Evolutionary conservation across 1,140 invertebrate genomes (phyloP), one percentile per base, ranked within the genome.

Genomic region (Thrips palmi): DNA sequence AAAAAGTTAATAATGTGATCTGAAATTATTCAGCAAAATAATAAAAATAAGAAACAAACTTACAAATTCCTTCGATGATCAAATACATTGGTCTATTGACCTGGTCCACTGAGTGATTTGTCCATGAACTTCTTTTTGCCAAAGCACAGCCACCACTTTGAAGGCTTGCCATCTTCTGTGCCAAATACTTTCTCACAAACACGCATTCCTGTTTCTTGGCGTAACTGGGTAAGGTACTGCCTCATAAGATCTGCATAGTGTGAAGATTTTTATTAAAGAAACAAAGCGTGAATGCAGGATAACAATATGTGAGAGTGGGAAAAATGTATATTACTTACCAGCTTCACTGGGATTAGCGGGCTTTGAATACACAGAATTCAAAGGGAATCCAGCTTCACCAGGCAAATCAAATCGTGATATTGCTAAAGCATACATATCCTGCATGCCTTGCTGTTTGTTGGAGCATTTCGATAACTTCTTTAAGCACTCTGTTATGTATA

Each of bases 121-220:
- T 99, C 94, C 93, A 99, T 97, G 54, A 99, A 99, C 66, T 93
- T 94, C 69, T 92, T 94, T 55, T 94, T 94, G 11, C 89, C 79
- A 65, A 99, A 99, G 54, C 94, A 98, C 20, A 97, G 63, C 96
- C 96, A 99, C 94, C 94, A 99, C 64, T 97, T 97, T 52, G 85
- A 92, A 11, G 94, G 89, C 52, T 91, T 92, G 2, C 87, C 87
- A 60, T 88, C 84, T 43, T 86, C 77, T 15, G 74, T 71, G 29
- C 71, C 74, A 58, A 91, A 94, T 1, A 93, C 89, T 63, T 82
- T 86, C 39, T 97, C 89, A 56, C 82, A 74, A n/a, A 99, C 68
- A 43, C 96, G 68, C 21, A 70, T 56, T 10, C 93, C 91, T 27
- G 86, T 86, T 63, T 99, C 96, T 59, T 97, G 89, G 43, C 96